phyloP scores from a whole-genome alignment of 2,888 invertebrate species.

The Cheilosia impressa region DNA sequence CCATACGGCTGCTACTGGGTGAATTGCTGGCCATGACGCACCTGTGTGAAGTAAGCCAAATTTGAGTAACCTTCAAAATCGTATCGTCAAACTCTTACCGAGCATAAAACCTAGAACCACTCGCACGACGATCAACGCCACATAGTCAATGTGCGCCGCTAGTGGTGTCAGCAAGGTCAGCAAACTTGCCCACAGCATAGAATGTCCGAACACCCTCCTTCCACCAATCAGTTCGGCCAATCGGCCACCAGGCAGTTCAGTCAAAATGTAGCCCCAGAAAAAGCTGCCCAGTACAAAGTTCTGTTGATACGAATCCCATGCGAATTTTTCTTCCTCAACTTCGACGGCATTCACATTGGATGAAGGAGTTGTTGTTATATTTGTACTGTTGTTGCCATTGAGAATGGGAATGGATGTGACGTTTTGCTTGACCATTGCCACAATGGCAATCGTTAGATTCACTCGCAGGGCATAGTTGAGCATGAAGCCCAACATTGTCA shows the following conservation, averaged over 20 bases:
- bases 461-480: conserved; percentile 94
- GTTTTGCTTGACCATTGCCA: conserved; percentile 88
- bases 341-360: conserved; percentile 62
- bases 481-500: conserved; percentile 95
- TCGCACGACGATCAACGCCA: conserved; percentile 89
- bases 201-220: conserved; percentile 92
- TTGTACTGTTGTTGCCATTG: conserved; percentile 50
- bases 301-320: conserved; percentile 91
- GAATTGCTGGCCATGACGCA: conserved; percentile 96
- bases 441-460: conserved; percentile 93
- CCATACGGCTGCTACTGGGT: conserved; percentile 96
- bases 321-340: conserved; percentile 85
- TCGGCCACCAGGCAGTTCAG: conserved; percentile 94
- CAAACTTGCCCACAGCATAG: conserved; percentile 91
- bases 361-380: conserved; percentile 38
- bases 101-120: conserved; percentile 91
- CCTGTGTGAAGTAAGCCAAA: conserved; percentile 85
- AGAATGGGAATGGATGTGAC: conserved; percentile 1
- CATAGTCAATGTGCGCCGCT: conserved; percentile 88
- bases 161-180: conserved; percentile 92
- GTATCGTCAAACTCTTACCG: conserved; percentile 76
- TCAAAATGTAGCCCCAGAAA: conserved; percentile 96
- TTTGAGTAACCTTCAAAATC: conserved; percentile 4
- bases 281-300: conserved; percentile 93
- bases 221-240: conserved; percentile 93